Evolutionary conservation across 37 sponge, comb jelly and placozoan genomes (phyloP).

Genomic region (Hexactinellida sp.): DNA sequence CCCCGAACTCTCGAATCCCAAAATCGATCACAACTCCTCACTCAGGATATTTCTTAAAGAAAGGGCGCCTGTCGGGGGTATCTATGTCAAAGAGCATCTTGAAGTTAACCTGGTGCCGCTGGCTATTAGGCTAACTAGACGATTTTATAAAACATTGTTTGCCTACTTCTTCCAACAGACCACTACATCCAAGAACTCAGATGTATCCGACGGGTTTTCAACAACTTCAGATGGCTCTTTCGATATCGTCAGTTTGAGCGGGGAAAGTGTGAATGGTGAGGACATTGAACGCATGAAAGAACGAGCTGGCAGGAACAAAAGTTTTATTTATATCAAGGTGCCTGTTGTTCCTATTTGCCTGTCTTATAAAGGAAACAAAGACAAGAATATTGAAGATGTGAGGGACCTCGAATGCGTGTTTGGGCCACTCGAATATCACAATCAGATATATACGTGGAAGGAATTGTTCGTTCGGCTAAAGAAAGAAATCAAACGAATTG

Average conservation of each 20-base stretch:
- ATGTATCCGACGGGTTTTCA: neutral
- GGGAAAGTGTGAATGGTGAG: slow-evolving; percentile 20
- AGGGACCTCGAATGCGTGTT: slow-evolving; percentile 13
- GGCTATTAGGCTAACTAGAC: slow-evolving; percentile 56
- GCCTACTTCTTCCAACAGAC: slow-evolving; percentile 73
- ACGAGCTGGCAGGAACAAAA: slow-evolving; percentile 63
- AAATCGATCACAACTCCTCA: neutral
- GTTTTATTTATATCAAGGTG: slow-evolving; percentile 86
- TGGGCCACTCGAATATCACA: slow-evolving; percentile 75
- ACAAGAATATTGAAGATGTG: slow-evolving; percentile 23
- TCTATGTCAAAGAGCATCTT: slow-evolving; percentile 79
- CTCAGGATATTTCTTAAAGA: neutral
- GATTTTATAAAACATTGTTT: slow-evolving; percentile 64
- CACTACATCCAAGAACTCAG: neutral
- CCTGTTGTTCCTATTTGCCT: slow-evolving; percentile 60
- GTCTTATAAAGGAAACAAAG: slow-evolving; percentile 56
- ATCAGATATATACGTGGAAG: slow-evolving; percentile 72
- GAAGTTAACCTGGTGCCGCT: slow-evolving; percentile 87
- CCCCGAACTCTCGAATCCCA: neutral
- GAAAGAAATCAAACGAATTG: slow-evolving; percentile 66
- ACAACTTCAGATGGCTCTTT: neutral
- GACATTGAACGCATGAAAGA: slow-evolving; percentile 70
- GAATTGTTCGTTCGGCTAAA: slow-evolving; percentile 82
- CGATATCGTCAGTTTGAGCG: neutral
- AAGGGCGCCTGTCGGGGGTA: slow-evolving; percentile 69